Evolutionary conservation across 2,113 vertebrate genomes (phyloP).

Genomic region (Girardinichthys multiradiatus): DNA sequence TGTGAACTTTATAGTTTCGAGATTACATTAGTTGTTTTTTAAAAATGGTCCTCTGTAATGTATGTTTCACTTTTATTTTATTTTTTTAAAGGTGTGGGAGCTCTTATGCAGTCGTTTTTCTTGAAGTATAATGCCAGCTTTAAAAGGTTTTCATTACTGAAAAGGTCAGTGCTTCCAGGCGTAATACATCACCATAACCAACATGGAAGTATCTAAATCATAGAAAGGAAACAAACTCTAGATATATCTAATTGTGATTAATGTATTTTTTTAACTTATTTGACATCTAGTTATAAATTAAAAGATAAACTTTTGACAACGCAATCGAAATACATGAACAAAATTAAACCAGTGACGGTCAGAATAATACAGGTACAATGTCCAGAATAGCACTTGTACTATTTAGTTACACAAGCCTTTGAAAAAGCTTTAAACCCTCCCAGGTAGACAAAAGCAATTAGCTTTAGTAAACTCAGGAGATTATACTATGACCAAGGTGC

Average conservation of each 20-base stretch:
- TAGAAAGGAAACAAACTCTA: conserved; percentile 9
- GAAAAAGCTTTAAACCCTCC: too few species aligned
- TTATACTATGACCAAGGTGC: too few species aligned
- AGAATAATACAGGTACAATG: too few species aligned
- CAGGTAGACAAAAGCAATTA: too few species aligned
- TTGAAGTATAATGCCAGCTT: conserved; percentile 69
- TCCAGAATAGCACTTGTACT: too few species aligned
- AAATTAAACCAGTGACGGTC: too few species aligned
- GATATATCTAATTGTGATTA: conserved; percentile 15
- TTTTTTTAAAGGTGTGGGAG: conserved; percentile 47
- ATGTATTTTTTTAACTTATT: neutral
- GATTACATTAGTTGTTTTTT: neutral
- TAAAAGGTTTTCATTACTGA: conserved; percentile 74
- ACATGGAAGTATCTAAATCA: conserved; percentile 28
- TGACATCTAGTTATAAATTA: neutral
- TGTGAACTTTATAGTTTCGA: conserved; percentile 12
- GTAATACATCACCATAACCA: conserved; percentile 30
- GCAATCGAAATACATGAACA: neutral
- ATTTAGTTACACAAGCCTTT: too few species aligned
- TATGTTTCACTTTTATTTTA: conserved; percentile 44
- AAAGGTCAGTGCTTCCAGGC: conserved; percentile 74
- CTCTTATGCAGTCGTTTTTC: conserved; percentile 50
- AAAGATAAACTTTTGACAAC: neutral
- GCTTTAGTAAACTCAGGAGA: too few species aligned
- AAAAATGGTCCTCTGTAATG: neutral